Conservation (phyloP, 2,797 vertebrate species). For the Pangasius sanitwongsei region DNA sequence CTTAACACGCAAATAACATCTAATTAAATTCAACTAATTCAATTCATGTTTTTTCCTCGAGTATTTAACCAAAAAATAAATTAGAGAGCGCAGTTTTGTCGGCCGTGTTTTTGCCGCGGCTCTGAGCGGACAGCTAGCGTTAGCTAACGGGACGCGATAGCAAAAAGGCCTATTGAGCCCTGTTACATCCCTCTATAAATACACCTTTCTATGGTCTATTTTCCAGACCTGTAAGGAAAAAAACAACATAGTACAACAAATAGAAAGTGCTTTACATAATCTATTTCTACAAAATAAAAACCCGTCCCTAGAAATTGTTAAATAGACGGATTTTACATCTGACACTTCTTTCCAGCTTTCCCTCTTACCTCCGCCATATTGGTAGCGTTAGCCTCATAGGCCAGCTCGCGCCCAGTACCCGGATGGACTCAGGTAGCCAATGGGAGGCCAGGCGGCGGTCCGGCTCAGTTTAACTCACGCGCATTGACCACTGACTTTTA, state of each 20-base stretch:
- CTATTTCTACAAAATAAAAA: conserved; percentile 61
- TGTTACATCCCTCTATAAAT: conserved; percentile 67
- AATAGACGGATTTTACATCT: conserved; percentile 76
- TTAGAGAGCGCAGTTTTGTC: not conserved
- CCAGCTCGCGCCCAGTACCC: conserved; percentile 85
- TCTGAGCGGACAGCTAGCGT: conserved; percentile 26
- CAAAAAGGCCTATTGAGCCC: conserved; percentile 75
- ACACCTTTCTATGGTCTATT: not conserved
- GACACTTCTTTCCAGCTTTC: conserved; percentile 86
- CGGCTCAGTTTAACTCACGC: conserved; percentile 46
- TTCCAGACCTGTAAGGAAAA: conserved; percentile 27
- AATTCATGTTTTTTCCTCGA: not conserved
- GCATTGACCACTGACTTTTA: not conserved
- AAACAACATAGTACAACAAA: conserved; percentile 52
- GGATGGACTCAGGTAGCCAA: conserved; percentile 88
- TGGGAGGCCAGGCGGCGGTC: conserved; percentile 66
- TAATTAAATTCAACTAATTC: no score
- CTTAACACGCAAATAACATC: not conserved
- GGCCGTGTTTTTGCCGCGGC: not conserved
- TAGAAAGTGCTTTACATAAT: conserved; percentile 59
- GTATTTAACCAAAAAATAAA: not conserved
- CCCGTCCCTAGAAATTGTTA: conserved; percentile 50
- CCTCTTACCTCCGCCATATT: conserved; percentile 99
- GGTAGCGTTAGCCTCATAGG: conserved; percentile 90
- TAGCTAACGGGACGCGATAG: conserved; percentile 66